Base-by-base conservation (phyloP, 2,888 invertebrate genomes). In the Rotaria magnacalcarata region DNA sequence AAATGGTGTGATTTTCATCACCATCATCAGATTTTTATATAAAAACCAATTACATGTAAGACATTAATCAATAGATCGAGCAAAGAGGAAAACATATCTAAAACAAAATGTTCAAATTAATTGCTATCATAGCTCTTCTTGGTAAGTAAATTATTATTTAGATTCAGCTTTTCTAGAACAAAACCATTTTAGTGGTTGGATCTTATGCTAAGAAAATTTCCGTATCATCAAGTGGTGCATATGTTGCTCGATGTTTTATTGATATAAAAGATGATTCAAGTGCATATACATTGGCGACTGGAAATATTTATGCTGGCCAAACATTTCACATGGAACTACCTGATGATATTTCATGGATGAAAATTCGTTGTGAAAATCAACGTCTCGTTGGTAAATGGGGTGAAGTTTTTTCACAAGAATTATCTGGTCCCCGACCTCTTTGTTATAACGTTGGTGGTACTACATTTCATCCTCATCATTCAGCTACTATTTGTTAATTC, bases 291-390 rank as follows among this genome's bases (percentile, higher is more conserved):
- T 80, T 43, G 21, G 41, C 75, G 5, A 47, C 24, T 43, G 75
- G 75, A 43, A 80, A 80, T 80, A 80, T 80, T 47, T 41, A 80
- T 80, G 75, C 75, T 47, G 75, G 75, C 24, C 41, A 80, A 80
- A 24, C 75, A 47, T 8, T 21, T 24, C 2, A 19, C 0, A 80
- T 80, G 21, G 10, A 47, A 80, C 4, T 80, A 21, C 75, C 75
- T 4, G 43, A 43, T 10, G 47, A 8, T 80, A 14, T 47, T 24
- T 0, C 16, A 47, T 80, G 75, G 75, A 7, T 80, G 41, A 41
- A 80, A 47, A n/a, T 80, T 24, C 41, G 75, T 7, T 41, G 41
- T 43, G 75, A 80, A 80, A 80, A 80, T 80, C 75, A 80, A 80
- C 47, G 75, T 11, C n/a, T 80, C 24, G 75, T 80, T 47, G 47